Percentiles rank a stretch among this genome's conserved stretches.
phyloP scores from a whole-genome alignment of 1,140 invertebrate species.

The Rhyzopertha dominica region DNA sequence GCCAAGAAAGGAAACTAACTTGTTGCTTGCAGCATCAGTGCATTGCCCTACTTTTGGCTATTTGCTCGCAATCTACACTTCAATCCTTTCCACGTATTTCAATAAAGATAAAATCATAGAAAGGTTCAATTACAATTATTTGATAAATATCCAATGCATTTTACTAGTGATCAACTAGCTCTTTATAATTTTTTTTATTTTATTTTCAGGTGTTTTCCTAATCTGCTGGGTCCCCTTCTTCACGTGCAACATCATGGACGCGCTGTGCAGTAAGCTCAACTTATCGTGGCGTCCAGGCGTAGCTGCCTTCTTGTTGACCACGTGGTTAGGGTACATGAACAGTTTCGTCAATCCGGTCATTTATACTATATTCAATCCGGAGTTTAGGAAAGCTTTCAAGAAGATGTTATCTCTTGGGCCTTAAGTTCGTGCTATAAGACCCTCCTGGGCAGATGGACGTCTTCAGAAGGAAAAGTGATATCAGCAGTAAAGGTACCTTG shows the following conservation, averaged over 20 bases:
- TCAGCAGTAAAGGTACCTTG: too few relatives aligned
- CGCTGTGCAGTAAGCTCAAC: conserved; percentile 82
- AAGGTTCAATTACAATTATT: background rate
- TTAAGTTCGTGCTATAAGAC: conserved; percentile 14
- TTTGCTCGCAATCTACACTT: too few relatives aligned
- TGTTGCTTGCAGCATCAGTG: too few relatives aligned
- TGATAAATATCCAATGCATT: too few relatives aligned
- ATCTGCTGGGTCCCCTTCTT: conserved; percentile 99
- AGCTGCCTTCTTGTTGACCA: conserved; percentile 88
- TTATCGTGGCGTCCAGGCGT: conserved; percentile 79
- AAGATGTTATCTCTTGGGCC: conserved; percentile 73
- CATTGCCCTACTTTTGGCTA: too few relatives aligned
- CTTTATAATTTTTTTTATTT: conserved; percentile 19
- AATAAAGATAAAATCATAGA: too few relatives aligned
- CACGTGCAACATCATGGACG: conserved; percentile 94
- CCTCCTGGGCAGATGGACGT: too few relatives aligned
- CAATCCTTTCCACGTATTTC: too few relatives aligned
- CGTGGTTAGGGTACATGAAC: conserved; percentile 99
- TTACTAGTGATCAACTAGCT: too few relatives aligned
- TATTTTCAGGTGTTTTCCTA: conserved; percentile 77
- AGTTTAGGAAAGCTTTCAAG: conserved; percentile 98
- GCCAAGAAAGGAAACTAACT: too few relatives aligned
- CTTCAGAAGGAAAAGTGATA: too few relatives aligned
- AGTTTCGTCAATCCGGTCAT: conserved; percentile 97
- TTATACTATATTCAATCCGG: conserved; percentile 99